Evolutionary conservation across 2,797 vertebrate species (phyloP), one percentile per base, ranked within the genome.

Genomic region (Malacoctenus gilli): DNA sequence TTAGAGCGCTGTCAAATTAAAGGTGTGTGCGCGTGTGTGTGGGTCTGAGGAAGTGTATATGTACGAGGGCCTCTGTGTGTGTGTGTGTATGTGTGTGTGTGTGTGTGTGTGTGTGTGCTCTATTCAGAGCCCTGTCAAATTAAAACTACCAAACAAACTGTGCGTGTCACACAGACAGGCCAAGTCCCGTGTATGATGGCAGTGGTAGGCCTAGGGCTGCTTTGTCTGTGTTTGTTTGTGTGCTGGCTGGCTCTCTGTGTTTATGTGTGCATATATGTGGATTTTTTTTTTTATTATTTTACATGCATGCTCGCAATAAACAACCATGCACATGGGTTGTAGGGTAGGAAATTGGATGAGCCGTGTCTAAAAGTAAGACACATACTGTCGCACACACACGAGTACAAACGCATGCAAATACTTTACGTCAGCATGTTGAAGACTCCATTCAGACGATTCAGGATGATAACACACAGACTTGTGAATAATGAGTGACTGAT

Each of bases 1-100:
- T 91, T 92, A 91, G 89, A 91, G 90, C 87, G 80, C 89, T 87
- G 92, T 91, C 90, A 92, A 92, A 93, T 92, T 92, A 92, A 87
- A 92, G 84, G 88, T 84, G 82, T 83, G 80, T 76, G 65, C 73
- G 59, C 66, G 68, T 65, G 43, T 37, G 35, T 39, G 37, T 39
- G 15, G 48, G 59, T 71, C 44, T 59, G 52, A 46, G 73, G 21
- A 41, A 47, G 42, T 43, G 41, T 58, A 49, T 51, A n/a, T n/a
- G n/a, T n/a, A n/a, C n/a, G n/a, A n/a, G n/a, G n/a, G n/a, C n/a
- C n/a, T n/a, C n/a, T n/a, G 57, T 66, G 53, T 43, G 34, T 50
- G 64, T 39, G 50, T 40, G 34, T 49, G 61, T 39, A 51, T 48
- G 38, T 61, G 50, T 44, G 43, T 65, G 60, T 34, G 60, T 54